Evolutionary conservation across 1,140 invertebrate species (phyloP), one percentile per base, ranked within the genome.

Genomic region (Adelges cooleyi): DNA sequence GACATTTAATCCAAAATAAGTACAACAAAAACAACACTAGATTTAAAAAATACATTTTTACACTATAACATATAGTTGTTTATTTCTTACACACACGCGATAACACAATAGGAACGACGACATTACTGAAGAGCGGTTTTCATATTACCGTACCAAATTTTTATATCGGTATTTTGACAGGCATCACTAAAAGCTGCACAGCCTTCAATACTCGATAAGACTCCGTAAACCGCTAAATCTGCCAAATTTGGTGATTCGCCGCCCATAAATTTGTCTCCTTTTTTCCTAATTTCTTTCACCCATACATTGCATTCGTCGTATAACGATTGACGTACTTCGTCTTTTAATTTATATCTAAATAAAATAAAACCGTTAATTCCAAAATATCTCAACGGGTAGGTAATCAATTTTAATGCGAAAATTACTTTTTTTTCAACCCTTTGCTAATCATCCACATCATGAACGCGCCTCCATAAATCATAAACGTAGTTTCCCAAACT

Each of bases 381-480:
- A 38, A 8, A 17, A 44, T 44, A 11, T 44, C 3, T n/a, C 8
- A 44, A n/a, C n/a, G 40, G n/a, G 4, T 44, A n/a, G 40, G 5
- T 8, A 8, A 44, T 11, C 15, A 44, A 44, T n/a, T 44, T 44
- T n/a, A 44, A 11, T 44, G 15, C 5, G 10, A 18, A 3, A 48
- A 13, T 68, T 77, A 86, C 85, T 83, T 86, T 72, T 86, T 88
- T 71, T 96, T 95, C 13, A 98, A 75, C 51, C 84, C 77, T 74
- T 95, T 96, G 4, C 89, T 85, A 70, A 99, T 87, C 0, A 92
- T 73, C 82, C 85, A 98, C 96, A 99, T 99, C 1, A 89, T 93
- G 20, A 80, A 76, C 0, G 95, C 90, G 27, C 96, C 96, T 2
- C 92, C 83, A 74, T 98, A 95, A n/a, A 98, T 86, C 73, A 97